Base-by-base conservation (phyloP, 2,797 vertebrate species). In the Muraenolepis orangiensis region DNA sequence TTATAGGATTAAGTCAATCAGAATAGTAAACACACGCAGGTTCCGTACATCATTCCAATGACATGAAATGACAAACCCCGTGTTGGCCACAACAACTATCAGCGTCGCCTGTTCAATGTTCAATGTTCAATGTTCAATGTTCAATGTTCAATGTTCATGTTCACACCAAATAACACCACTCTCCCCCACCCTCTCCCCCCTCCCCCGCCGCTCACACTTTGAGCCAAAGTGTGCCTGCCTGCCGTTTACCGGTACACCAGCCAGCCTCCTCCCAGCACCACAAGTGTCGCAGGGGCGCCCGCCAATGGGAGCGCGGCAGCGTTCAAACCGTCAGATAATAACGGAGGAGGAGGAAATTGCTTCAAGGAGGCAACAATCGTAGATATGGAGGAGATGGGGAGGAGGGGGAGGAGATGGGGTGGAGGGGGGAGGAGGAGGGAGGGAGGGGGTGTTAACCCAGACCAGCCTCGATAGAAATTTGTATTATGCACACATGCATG, bases 321-420 rank as follows among this genome's bases (percentile, higher is more conserved):
- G n/a, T 86, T 82, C 86, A n/a, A n/a, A n/a, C 84, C 87, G 90
- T 91, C 92, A 92, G 90, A 92, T 92, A 92, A 90, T 89, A 92
- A 90, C 88, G 83, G 87, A 81, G 85, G 82, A 81, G 88, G 88
- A 90, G 91, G 91, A 91, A 91, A 91, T 91, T 91, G 90, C 91
- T 92, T 91, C 82, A 89, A 91, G 89, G 86, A 91, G 88, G 85
- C 76, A 84, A 88, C 81, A 84, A 82, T 71, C n/a, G 42, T 34
- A 16, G 40, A 78, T 73, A 73, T 73, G 57, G 42, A 34, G 71
- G 30, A 78, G 73, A 28, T 11, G 29, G 69, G 38, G 18, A 26
- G 64, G 69, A 10, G 71, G 23, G 72, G 28, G 69, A 70, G 46
- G 31, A 6, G 29, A n/a, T n/a, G 69, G 14, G 71, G 23, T 69